phyloP scores from a whole-genome alignment of 2,888 invertebrate species.

The Spodoptera littoralis region DNA sequence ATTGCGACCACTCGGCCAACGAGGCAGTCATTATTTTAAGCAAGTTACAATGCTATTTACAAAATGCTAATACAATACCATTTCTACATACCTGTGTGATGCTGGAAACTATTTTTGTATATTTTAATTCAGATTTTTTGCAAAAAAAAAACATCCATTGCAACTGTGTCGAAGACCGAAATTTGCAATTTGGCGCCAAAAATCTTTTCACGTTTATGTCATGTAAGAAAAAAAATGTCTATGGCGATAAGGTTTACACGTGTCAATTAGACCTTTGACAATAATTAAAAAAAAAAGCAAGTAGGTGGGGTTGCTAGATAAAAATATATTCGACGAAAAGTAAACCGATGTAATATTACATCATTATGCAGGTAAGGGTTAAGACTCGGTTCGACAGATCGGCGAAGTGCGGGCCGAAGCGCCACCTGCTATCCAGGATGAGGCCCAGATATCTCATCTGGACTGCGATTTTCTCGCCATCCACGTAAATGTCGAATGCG shows the following conservation, averaged over 20 bases:
- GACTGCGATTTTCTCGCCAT: too few species aligned
- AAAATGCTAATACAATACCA: not conserved
- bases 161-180: slow-evolving; percentile 5
- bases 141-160: slow-evolving; percentile 1
- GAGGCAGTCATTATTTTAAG: slow-evolving; percentile 4
- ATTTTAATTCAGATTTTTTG: slow-evolving; percentile 6
- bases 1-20: too few species aligned
- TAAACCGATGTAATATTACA: too few species aligned
- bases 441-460: too few species aligned
- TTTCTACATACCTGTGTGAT: too few species aligned
- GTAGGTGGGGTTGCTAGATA: slow-evolving; percentile 2
- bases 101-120: not conserved
- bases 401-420: too few species aligned
- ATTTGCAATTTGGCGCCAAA: slow-evolving; percentile 4
- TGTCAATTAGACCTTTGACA: slow-evolving; percentile 7
- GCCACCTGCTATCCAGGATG: too few species aligned
- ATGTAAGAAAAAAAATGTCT: slow-evolving; percentile 3
- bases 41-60: slow-evolving; percentile 5
- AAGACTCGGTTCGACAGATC: too few species aligned
- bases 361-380: too few species aligned
- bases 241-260: slow-evolving; percentile 5
- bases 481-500: too few species aligned
- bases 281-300: slow-evolving; percentile 1
- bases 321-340: too few species aligned
- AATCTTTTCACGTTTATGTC: slow-evolving; percentile 2